phyloP scores from a whole-genome alignment of 2,888 invertebrate genomes.

The Bhutanitis thaidina region DNA sequence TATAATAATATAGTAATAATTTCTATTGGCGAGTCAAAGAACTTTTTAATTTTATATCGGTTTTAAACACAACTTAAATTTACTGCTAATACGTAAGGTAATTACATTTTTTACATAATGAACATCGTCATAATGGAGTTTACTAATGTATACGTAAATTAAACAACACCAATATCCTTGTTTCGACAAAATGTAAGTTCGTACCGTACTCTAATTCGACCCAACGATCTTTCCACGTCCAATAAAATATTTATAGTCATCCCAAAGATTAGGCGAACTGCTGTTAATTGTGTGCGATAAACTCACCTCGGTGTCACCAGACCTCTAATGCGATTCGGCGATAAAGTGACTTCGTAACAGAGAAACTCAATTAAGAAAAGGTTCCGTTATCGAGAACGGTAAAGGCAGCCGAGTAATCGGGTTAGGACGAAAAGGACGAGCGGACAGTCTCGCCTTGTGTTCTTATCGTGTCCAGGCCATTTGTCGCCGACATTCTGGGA shows the following conservation, averaged over 20 bases:
- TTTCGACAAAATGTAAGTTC: background rate
- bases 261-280: constrained; percentile 36
- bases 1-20: too few relatives aligned
- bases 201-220: constrained; percentile 20
- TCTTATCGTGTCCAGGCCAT: constrained; percentile 66
- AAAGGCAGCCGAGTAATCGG: constrained; percentile 31
- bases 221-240: constrained; percentile 25
- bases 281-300: constrained; percentile 19
- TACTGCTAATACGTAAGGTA: too few relatives aligned
- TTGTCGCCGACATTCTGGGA: constrained; percentile 76
- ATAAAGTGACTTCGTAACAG: constrained; percentile 63
- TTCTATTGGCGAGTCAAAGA: background rate
- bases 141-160: too few relatives aligned
- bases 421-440: constrained; percentile 48
- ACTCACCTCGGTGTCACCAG: constrained; percentile 26
- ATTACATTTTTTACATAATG: too few relatives aligned
- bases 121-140: too few relatives aligned
- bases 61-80: too few relatives aligned
- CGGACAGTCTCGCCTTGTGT: constrained; percentile 49
- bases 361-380: constrained; percentile 73
- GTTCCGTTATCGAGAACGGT: constrained; percentile 64
- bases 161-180: too few relatives aligned
- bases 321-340: constrained; percentile 60
- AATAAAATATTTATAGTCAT: constrained; percentile 37
- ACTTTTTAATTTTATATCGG: too few relatives aligned